Evolutionary conservation across 2,888 invertebrate species (phyloP).

Genomic region (Phalangium opilio): DNA sequence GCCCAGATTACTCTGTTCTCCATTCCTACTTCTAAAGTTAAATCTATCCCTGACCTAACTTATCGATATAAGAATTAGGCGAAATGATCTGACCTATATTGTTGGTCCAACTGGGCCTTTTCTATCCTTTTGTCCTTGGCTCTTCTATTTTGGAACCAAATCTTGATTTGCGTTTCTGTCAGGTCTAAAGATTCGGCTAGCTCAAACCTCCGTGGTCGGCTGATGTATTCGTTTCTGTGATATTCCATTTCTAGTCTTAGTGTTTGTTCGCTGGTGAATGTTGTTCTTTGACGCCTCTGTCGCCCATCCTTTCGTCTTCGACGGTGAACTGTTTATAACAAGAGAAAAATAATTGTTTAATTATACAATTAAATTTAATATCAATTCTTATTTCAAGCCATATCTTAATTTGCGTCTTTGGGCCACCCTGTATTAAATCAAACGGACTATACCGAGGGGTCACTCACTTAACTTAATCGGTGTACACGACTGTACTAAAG

Average conservation of each 20-base stretch:
- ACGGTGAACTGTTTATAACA: slow-evolving; percentile 10
- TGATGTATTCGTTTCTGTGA: slow-evolving; percentile 80
- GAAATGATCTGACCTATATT: slow-evolving; percentile 63
- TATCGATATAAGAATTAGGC: background rate
- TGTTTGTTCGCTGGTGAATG: slow-evolving; percentile 87
- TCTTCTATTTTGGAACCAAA: slow-evolving; percentile 86
- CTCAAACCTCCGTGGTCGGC: slow-evolving; percentile 63
- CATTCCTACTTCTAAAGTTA: too few species aligned
- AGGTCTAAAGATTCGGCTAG: slow-evolving; percentile 49
- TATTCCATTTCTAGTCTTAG: slow-evolving; percentile 77
- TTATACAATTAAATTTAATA: too few species aligned
- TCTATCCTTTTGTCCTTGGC: slow-evolving; percentile 93
- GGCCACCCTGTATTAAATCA: too few species aligned
- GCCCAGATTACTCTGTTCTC: too few species aligned
- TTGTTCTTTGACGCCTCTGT: slow-evolving; percentile 67
- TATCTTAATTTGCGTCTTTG: too few species aligned
- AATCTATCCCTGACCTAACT: too few species aligned
- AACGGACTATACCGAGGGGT: too few species aligned
- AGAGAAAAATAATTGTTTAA: too few species aligned
- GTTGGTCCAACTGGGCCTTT: slow-evolving; percentile 87
- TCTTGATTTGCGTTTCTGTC: slow-evolving; percentile 71
- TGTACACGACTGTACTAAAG: too few species aligned
- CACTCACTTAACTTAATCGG: too few species aligned
- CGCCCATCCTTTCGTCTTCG: slow-evolving; percentile 17
- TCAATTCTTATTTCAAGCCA: too few species aligned